Base-by-base conservation (phyloP, 30 jellyfish, hydroid and myxozoan species). In the Chrysaora quinquecirrha region DNA sequence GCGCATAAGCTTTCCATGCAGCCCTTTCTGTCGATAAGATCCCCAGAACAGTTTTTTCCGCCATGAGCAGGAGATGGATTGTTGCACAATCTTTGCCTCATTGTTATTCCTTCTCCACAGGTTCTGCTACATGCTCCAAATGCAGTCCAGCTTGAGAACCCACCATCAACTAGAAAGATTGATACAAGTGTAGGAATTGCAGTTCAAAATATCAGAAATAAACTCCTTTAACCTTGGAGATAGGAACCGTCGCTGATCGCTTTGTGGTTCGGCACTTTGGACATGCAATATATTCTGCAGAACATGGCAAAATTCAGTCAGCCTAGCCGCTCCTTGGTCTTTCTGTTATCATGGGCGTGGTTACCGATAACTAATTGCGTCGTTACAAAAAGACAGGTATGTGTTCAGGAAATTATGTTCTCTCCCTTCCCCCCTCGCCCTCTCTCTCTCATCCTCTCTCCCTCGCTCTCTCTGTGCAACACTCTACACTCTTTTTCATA, bases 11-110 rank as follows among this genome's bases (percentile, higher is more conserved):
- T 43, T 16, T 6, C 12, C 58, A 43, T 43, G 58, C 58, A 43
- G 16, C 58, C 16, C 16, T 43, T 43, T 43, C 58, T 9, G 16
- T 43, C 58, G 58, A 43, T 43, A 9, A 43, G 58, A 43, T 43
- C 12, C 16, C 58, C 58, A 6, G 58, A 43, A 43, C 95, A 84
- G 28, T 23, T 49, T 18, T 56, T 72, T 20, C 95, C 95, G 18
- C 88, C 82, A 60, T 84, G 33, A n/a, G 32, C 49, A 0, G 95
- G 95, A 28, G 34, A 29, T 21, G 95, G 95, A 18, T 84, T 23
- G 25, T 67, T 84, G 72, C 95, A 84, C 47, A 74, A 32, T 60
- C 95, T 70, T 16, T 27, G 34, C 3, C 87, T 34, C 11, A 33
- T 66, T 34, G 52, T 73, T 16, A 35, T 33, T 60, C 95, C 95